phyloP scores from a whole-genome alignment of 2,888 invertebrate species.

The Mellilla xanthometata region DNA sequence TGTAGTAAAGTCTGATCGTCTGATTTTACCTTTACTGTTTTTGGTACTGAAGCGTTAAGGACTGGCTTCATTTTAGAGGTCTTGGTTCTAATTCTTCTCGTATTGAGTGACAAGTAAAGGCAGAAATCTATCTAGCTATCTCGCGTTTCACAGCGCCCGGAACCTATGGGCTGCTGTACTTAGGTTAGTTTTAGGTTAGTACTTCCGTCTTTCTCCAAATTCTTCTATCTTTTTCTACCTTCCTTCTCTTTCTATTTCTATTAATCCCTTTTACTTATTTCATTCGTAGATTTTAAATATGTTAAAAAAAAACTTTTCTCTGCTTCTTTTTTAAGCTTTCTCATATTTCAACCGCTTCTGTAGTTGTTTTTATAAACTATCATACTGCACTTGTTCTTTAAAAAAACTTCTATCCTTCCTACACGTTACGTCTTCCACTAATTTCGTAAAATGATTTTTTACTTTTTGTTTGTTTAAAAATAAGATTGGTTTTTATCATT shows the following conservation, averaged over 20 bases:
- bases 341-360: no score
- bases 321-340: no score
- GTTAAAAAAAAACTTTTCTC: no score
- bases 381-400: no score
- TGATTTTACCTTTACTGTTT: slow-evolving; percentile 1
- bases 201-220: no score
- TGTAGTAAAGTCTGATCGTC: neutral
- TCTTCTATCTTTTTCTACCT: neutral
- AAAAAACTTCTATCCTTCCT: neutral
- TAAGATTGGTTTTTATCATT: neutral
- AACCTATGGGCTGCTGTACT: slow-evolving; percentile 1
- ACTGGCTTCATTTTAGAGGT: neutral
- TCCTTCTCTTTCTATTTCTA: neutral
- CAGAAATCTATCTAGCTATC: neutral
- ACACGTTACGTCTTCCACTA: slow-evolving; percentile 14
- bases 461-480: neutral
- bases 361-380: no score
- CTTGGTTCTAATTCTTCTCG: neutral
- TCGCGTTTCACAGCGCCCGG: slow-evolving; percentile 3
- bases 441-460: slow-evolving; percentile 1
- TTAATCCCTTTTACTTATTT: neutral
- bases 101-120: slow-evolving; percentile 7
- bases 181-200: no score
- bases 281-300: no score
- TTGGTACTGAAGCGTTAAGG: slow-evolving; percentile 5